phyloP scores from a whole-genome alignment of 2,888 invertebrate genomes.

The Agrotis puta region DNA sequence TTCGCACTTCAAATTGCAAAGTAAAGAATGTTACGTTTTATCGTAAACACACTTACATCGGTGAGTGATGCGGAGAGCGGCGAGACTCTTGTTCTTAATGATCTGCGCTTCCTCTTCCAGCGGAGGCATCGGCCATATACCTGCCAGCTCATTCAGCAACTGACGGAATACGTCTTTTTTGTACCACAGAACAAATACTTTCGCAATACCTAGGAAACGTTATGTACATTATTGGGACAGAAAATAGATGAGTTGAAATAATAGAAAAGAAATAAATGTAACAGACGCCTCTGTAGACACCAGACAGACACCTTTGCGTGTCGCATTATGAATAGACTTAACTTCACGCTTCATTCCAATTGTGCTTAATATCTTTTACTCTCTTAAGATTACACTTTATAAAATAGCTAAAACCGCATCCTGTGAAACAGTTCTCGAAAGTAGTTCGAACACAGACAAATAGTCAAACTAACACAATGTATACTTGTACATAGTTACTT shows the following conservation, averaged over 20 bases:
- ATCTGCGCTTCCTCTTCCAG: slow-evolving; percentile 75
- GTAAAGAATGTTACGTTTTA: slow-evolving; percentile 40
- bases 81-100: slow-evolving; percentile 80
- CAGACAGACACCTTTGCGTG: slow-evolving; percentile 26
- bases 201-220: slow-evolving; percentile 76
- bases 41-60: slow-evolving; percentile 73
- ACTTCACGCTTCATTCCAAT: slow-evolving; percentile 54
- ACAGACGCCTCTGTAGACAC: slow-evolving; percentile 3
- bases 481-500: slow-evolving; percentile 71
- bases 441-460: slow-evolving; percentile 49
- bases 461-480: slow-evolving; percentile 54
- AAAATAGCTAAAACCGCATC: slow-evolving; percentile 55
- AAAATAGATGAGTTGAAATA: slow-evolving; percentile 17
- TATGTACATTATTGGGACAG: slow-evolving; percentile 26
- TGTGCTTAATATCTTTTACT: slow-evolving; percentile 50
- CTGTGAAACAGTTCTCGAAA: slow-evolving; percentile 57
- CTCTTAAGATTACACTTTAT: slow-evolving; percentile 43
- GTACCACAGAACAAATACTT: slow-evolving; percentile 85
- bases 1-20: slow-evolving; percentile 23
- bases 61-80: slow-evolving; percentile 80
- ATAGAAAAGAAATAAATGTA: slow-evolving; percentile 9
- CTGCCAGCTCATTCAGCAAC: slow-evolving; percentile 80
- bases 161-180: slow-evolving; percentile 82
- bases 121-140: slow-evolving; percentile 85
- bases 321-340: slow-evolving; percentile 37